Conservation (phyloP, 2,113 vertebrate species). For the Dasyornis broadbenti region DNA sequence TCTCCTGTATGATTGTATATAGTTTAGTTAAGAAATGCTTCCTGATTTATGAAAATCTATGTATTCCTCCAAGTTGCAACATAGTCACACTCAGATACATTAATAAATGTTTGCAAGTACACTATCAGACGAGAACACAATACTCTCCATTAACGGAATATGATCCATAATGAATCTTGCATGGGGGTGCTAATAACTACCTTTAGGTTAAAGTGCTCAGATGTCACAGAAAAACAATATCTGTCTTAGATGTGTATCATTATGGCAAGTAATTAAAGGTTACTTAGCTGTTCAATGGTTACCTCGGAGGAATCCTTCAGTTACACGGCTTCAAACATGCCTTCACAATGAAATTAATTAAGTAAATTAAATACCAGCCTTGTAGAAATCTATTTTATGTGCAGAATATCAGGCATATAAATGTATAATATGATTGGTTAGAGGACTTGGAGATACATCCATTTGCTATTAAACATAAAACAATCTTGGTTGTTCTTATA, state of each 20-base stretch:
- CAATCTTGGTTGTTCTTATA: background rate
- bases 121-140: slow-evolving; percentile 10
- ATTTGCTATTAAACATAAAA: background rate
- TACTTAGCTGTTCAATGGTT: slow-evolving; percentile 41
- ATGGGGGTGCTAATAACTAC: slow-evolving; percentile 24
- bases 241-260: slow-evolving; percentile 34
- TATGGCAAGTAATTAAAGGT: slow-evolving; percentile 45
- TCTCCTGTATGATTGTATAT: background rate
- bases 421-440: background rate
- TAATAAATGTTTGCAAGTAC: background rate
- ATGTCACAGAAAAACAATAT: slow-evolving; percentile 23
- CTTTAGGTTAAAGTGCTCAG: slow-evolving; percentile 43
- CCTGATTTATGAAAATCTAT: background rate
- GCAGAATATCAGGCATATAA: background rate
- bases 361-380: background rate
- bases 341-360: slow-evolving; percentile 23
- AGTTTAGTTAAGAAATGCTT: background rate
- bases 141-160: slow-evolving; percentile 35
- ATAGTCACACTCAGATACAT: background rate
- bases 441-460: background rate
- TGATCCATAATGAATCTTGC: slow-evolving; percentile 9
- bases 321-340: background rate
- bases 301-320: slow-evolving; percentile 30
- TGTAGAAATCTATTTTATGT: background rate
- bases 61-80: background rate